phyloP scores from a whole-genome alignment of 2,113 vertebrate genomes.

The Scophthalmus maximus region DNA sequence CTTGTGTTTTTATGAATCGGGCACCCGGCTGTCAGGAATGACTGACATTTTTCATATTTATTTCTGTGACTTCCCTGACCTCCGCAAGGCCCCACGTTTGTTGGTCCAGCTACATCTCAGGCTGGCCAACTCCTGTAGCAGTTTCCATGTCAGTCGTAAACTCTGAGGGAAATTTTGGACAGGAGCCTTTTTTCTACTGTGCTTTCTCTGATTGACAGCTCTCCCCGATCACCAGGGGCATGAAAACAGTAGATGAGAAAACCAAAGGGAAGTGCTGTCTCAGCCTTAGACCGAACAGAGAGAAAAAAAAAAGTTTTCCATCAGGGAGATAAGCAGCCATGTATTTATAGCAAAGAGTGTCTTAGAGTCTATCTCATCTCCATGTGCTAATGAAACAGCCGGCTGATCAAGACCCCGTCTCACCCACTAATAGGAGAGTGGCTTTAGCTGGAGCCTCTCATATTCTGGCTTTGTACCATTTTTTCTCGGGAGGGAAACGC shows the following conservation, averaged over 20 bases:
- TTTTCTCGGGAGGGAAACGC: slow-evolving; percentile 14
- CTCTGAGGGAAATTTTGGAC: background rate
- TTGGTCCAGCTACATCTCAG: slow-evolving; percentile 10
- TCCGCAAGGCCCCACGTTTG: background rate
- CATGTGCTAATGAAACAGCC: slow-evolving; percentile 73
- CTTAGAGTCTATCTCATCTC: slow-evolving; percentile 59
- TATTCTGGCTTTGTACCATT: slow-evolving; percentile 13
- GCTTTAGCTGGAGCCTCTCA: slow-evolving; percentile 11
- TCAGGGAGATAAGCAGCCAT: slow-evolving; percentile 39
- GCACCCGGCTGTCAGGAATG: background rate
- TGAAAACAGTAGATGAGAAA: slow-evolving; percentile 11
- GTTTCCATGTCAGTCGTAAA: slow-evolving; percentile 27
- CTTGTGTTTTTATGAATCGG: background rate
- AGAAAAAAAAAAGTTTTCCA: slow-evolving; percentile 11
- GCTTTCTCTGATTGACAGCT: slow-evolving; percentile 30
- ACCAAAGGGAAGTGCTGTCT: slow-evolving; percentile 19
- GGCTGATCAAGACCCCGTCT: slow-evolving; percentile 25
- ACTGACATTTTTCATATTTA: slow-evolving; percentile 21
- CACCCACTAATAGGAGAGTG: slow-evolving; percentile 29
- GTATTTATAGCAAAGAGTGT: slow-evolving; percentile 54
- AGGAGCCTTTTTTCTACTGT: slow-evolving; percentile 11
- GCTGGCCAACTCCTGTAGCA: background rate
- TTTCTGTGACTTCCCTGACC: background rate
- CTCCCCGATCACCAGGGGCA: slow-evolving; percentile 14
- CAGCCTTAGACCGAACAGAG: background rate